Evolutionary conservation across 2,797 vertebrate species (phyloP).

Genomic region (Sebastes reedi): DNA sequence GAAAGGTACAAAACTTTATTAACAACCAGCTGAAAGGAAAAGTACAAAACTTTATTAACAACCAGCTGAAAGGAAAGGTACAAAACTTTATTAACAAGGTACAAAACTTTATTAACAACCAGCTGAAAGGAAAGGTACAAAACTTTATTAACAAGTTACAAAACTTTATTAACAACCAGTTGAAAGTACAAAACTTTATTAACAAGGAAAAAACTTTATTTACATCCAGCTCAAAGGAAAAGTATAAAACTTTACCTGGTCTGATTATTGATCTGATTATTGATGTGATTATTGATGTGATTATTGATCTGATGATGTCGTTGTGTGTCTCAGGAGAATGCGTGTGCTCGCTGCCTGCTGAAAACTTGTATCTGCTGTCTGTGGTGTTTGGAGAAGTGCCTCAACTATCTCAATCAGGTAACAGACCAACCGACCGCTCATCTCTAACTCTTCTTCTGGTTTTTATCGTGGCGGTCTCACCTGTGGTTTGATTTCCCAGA

Average conservation of each 20-base stretch:
- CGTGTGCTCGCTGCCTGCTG: slow-evolving; percentile 92
- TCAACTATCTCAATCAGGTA: slow-evolving; percentile 99
- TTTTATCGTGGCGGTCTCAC: not conserved
- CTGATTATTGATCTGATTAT: too few species aligned
- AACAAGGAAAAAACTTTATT: not conserved
- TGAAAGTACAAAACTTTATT: not conserved
- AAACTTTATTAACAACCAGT: not conserved
- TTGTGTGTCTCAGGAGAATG: slow-evolving; percentile 87
- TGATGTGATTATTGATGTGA: not conserved
- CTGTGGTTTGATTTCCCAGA: slow-evolving; percentile 75
- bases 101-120: not conserved
- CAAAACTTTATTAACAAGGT: not conserved
- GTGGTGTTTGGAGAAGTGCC: slow-evolving; percentile 99
- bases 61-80: not conserved
- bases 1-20: not conserved
- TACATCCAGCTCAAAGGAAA: not conserved
- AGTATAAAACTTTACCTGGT: not conserved
- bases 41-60: not conserved
- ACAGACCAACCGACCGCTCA: not conserved
- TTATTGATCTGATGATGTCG: not conserved
- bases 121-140: not conserved
- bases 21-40: slow-evolving; percentile 89
- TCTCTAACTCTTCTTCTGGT: not conserved
- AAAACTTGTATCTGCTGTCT: slow-evolving; percentile 98
- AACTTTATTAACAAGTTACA: not conserved